These are phyloP conservation scores for Cydia pomonella DNA, from an alignment of 1,140 invertebrate species.

Conservation along the genomic window DNA sequence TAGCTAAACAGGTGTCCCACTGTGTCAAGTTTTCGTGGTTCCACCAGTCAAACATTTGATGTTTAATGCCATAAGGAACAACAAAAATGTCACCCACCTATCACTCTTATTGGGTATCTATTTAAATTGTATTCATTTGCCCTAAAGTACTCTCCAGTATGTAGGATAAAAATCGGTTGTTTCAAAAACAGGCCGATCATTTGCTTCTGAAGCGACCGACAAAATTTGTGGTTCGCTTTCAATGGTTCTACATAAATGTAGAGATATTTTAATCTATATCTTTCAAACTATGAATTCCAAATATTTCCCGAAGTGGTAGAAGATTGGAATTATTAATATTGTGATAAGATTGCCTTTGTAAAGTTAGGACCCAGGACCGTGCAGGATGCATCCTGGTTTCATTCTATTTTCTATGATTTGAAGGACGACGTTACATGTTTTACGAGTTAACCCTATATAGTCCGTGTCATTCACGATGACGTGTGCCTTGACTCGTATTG, in stretches of 20 bases:
- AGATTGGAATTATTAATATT: not conserved
- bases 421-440: too few species aligned
- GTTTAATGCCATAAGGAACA: not conserved
- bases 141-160: not conserved
- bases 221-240: not conserved
- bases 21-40: too few species aligned
- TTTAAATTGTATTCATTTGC: not conserved
- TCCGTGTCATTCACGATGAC: too few species aligned
- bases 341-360: not conserved
- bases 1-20: too few species aligned
- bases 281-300: slow-evolving; percentile 18
- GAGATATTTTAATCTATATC: not conserved
- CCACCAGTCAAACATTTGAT: too few species aligned
- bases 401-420: not conserved
- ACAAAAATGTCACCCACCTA: too few species aligned
- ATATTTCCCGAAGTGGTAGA: not conserved
- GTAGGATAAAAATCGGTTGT: not conserved
- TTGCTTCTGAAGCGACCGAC: not conserved
- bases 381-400: not conserved
- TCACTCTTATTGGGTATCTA: not conserved
- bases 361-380: too few species aligned
- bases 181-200: not conserved
- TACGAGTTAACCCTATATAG: too few species aligned
- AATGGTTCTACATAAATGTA: not conserved
- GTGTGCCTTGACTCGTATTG: too few species aligned